Base-by-base conservation (phyloP, 2,797 vertebrate genomes). In the Odontamblyopus lacepedii region DNA sequence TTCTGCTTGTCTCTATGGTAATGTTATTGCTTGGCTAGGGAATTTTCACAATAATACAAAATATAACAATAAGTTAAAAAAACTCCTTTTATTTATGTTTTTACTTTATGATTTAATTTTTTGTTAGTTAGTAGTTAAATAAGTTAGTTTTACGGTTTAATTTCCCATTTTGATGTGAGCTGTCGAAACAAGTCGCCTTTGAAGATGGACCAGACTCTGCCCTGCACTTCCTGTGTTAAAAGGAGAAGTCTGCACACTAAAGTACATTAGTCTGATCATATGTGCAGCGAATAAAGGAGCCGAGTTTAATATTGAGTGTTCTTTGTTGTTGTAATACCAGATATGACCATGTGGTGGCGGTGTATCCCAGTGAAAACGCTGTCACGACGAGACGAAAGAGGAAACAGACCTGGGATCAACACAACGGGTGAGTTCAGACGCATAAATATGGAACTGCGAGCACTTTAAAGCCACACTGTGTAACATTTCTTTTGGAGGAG, bases 291-390 rank as follows among this genome's bases (percentile, higher is more conserved):
- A 4, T 15, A 4, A 13, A 48, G 2, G 44, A 48, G 13, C 13
- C 1, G 11, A 44, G 41, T 2, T 44, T 12, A 32, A 4, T 32
- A 38, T 15, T 15, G 0, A 48, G 44, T 48, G 12, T 48, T 44
- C 3, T 66, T 9, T 67, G 15, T 53, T 32, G 18, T 55, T 64
- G 7, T 50, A 15, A 63, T 78, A 4, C 29, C 81, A 97, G 96
- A 79, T 97, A 92, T 55, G 93, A 96, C 93, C 96, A 96, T 88
- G 89, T 97, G 80, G 86, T 97, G 90, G 96, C 95, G 59, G 95
- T 95, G 81, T 94, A 97, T 69, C 92, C 90, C 67, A 91, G 90
- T 15, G 95, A 95, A 41, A 90, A 93, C 73, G 95, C 96, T 56
- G 95, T 96, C 73, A 95, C 94, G 96, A 95, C 87, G 96, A 95